Evolutionary conservation across 1,140 invertebrate species (phyloP), one percentile per base, ranked within the genome.

Genomic region (Drosophila littoralis): DNA sequence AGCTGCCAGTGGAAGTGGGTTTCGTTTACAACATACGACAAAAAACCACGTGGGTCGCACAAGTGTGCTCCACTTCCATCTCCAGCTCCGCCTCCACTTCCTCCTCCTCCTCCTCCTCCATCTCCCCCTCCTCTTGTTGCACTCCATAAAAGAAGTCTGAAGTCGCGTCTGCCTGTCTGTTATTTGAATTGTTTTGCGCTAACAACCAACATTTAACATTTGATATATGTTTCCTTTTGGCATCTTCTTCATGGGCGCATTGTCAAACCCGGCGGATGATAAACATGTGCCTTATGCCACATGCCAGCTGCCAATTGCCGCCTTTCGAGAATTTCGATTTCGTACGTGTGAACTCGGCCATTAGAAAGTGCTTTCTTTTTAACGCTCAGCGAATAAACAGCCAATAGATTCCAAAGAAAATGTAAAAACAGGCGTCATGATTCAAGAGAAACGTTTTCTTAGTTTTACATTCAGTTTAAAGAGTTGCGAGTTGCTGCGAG

Each of bases 1-100:
- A 73, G 55, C 54, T 67, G 70, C 10, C 63, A 73, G 64, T 60
- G 65, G 54, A 74, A 74, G 71, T 74, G 65, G 71, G 71, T 69
- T 74, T 74, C 71, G 57, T 57, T 74, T 74, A 73, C 70, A 68
- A 48, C 33, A 38, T 6, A 7, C 12, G 48, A 51, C 28, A 59
- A 36, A 73, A 73, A 45, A 28, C 71, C 71, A 73, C 70, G 70
- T 73, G 70, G 70, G 70, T 28, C 38, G 70, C 38, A 64, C 69
- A 72, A 67, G 69, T 72, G 52, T 72, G 61, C 52, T 66, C 52
- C 60, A 57, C 61, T 50, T 63, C 54, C 59, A 46, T 22, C 45
- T 28, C 22, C 15, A 12, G 46, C 17, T 28, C 46, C 17, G 9
- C 9, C 22, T 28, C 5, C 42, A 28, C 36, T 22, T 36, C 9